Percentiles rank a stretch among this genome's conserved stretches.
phyloP scores from a whole-genome alignment of 1,140 invertebrate genomes.

The Protaetia brevitarsis region DNA sequence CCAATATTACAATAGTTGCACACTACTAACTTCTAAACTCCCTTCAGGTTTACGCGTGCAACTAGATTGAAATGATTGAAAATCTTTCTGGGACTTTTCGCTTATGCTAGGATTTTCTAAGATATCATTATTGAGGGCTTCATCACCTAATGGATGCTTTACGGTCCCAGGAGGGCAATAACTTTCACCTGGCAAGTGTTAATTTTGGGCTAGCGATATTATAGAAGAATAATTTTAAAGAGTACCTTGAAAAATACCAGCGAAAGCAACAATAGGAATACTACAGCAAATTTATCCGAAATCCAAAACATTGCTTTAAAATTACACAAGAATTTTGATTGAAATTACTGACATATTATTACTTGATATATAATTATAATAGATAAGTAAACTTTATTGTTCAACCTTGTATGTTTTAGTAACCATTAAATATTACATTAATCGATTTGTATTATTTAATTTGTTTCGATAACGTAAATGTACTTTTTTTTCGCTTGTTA shows the following conservation, averaged over 20 bases:
- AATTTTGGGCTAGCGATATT: not conserved
- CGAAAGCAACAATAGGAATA: not conserved
- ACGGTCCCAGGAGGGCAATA: constrained; percentile 27
- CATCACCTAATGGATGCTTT: constrained; percentile 27
- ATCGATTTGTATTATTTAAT: too few relatives aligned
- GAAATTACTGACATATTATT: constrained; percentile 1
- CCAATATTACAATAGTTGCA: not conserved
- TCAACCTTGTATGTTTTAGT: not conserved
- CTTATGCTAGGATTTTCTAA: not conserved
- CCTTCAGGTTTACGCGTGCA: not conserved
- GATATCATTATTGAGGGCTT: constrained; percentile 27
- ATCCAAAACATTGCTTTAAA: not conserved
- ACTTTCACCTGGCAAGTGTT: not conserved
- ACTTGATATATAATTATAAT: not conserved
- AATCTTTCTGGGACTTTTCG: constrained; percentile 3
- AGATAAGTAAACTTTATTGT: not conserved
- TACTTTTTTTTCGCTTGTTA: too few relatives aligned
- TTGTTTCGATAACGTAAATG: too few relatives aligned
- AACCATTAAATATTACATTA: too few relatives aligned
- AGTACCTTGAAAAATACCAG: not conserved
- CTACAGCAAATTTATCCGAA: not conserved
- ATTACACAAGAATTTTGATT: constrained; percentile 27
- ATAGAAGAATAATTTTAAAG: not conserved
- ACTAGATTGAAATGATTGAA: not conserved
- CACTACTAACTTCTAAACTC: not conserved